A percentile compares a stretch with the other conserved stretches of the same genome.
Conservation (phyloP, 2,113 vertebrate genomes). For the Menidia beryllina region DNA sequence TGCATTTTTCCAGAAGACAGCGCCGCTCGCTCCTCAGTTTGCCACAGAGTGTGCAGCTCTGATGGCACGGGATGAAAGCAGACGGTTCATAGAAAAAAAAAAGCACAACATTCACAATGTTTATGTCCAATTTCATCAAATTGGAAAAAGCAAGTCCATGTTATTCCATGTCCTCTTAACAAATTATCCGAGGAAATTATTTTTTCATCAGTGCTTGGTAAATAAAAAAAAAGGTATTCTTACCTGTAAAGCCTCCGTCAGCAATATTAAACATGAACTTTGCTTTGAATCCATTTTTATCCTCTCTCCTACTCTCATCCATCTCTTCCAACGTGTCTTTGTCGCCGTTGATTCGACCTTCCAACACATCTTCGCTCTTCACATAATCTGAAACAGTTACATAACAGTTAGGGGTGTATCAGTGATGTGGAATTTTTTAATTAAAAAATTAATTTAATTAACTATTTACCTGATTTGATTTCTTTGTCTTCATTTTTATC, state of each 20-base stretch:
- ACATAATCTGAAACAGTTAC: constrained; percentile 78
- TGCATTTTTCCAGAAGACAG: constrained; percentile 95
- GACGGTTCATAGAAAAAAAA: constrained; percentile 6
- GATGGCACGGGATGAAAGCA: constrained; percentile 26
- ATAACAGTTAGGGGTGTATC: neutral
- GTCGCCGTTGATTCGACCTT: constrained; percentile 90
- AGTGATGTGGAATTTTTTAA: neutral
- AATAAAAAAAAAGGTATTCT: constrained; percentile 2
- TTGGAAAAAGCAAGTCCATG: neutral
- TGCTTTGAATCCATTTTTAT: constrained; percentile 86
- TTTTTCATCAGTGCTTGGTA: neutral
- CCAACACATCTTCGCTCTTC: constrained; percentile 85
- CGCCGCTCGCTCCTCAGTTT: constrained; percentile 94
- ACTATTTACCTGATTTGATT: constrained; percentile 84
- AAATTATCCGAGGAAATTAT: too few relatives aligned
- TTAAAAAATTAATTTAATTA: neutral
- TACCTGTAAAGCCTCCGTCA: constrained; percentile 96
- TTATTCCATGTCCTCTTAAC: neutral
- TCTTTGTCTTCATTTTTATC: constrained; percentile 85
- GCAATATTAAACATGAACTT: constrained; percentile 99
- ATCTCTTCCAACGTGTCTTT: constrained; percentile 85
- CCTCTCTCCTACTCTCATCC: constrained; percentile 88
- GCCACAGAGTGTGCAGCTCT: constrained; percentile 98
- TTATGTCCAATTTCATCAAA: too few relatives aligned
- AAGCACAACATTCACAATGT: constrained; percentile 11